Percentiles rank a stretch among this genome's conserved stretches.
Conservation (phyloP, 2,888 invertebrate genomes). For the Platynereis dumerilii region DNA sequence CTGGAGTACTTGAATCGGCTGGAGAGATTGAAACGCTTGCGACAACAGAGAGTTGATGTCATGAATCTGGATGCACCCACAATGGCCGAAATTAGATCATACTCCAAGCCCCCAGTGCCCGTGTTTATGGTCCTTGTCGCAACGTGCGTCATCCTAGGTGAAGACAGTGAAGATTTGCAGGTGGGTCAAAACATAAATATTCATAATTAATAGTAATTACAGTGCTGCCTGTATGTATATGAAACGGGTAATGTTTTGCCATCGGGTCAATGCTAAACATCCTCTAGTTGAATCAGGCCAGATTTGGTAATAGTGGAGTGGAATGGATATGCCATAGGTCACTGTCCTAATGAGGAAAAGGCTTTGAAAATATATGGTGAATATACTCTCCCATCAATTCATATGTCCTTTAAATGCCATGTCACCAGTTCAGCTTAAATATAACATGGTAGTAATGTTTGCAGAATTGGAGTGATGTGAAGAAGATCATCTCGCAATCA, state of each 20-base stretch:
- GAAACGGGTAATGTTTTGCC: too few species aligned
- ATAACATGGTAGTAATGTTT: too few species aligned
- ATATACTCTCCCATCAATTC: conserved; percentile 1
- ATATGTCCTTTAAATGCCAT: too few species aligned
- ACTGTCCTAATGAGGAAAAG: too few species aligned
- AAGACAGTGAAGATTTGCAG: background rate
- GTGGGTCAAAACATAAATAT: background rate
- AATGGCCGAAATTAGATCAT: conserved; percentile 2
- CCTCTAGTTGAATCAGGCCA: too few species aligned
- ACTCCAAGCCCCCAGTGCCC: background rate
- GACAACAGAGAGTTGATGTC: background rate
- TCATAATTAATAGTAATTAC: too few species aligned
- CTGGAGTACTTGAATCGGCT: background rate
- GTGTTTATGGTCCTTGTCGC: background rate
- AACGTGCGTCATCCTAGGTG: background rate
- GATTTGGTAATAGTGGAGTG: too few species aligned
- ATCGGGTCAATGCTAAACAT: too few species aligned
- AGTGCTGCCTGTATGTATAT: too few species aligned
- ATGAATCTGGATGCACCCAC: conserved; percentile 1
- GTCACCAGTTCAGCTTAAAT: too few species aligned
- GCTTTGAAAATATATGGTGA: too few species aligned
- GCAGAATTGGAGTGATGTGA: conserved; percentile 3
- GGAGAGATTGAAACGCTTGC: background rate
- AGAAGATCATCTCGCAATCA: background rate
- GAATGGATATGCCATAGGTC: too few species aligned